Base-by-base conservation (phyloP, 2,888 invertebrate species). In the Nomada fabriciana region DNA sequence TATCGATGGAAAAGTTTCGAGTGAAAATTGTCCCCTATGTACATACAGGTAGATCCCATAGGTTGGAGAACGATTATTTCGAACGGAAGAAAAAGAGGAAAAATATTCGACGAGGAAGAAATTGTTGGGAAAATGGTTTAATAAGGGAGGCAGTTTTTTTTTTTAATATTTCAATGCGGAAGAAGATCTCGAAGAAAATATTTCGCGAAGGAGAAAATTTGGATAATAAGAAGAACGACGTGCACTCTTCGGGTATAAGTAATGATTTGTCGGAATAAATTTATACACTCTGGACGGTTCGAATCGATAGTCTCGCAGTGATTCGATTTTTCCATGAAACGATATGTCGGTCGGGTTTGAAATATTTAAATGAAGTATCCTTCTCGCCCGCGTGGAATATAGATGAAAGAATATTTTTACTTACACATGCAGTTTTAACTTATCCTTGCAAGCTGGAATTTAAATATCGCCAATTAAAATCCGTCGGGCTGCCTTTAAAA, bases 401-500 rank as follows among this genome's bases (percentile, higher is more conserved):
- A 67, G 20, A 64, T 65, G 73, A 59, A 52, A 76, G 74, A 67
- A 60, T 77, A 77, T 73, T 65, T 73, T 74, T 43, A 60, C 74
- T 73, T 60, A 29, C 59, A 53, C 65, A 53, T 59, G 65, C 74
- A 65, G 59, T 60, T 65, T 60, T 52, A 65, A 73, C 43, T 52
- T 77, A 67, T 73, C 20, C 59, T 60, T 60, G 60, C 73, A 10
- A 36, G 63, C 53, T 36, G 59, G 59, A 77, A 77, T 77, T 76
- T 55, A 69, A 77, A 77, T 79, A 69, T 69, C 79, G 63, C 23
- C 68, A 79, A 79, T 77, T 79, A 77, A 69, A 72, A 79, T 43
- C 23, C 61, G 55, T 10, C 25, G 23, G 18, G 63, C 29, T 47
- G 36, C 42, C 69, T 79, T 57, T 55, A 69, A 77, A 72, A 73